A percentile compares a stretch with the other conserved stretches of the same genome.
These are phyloP conservation scores for Diabrotica undecimpunctata DNA, from an alignment of 1,140 invertebrate species.

Conservation along the genomic window DNA sequence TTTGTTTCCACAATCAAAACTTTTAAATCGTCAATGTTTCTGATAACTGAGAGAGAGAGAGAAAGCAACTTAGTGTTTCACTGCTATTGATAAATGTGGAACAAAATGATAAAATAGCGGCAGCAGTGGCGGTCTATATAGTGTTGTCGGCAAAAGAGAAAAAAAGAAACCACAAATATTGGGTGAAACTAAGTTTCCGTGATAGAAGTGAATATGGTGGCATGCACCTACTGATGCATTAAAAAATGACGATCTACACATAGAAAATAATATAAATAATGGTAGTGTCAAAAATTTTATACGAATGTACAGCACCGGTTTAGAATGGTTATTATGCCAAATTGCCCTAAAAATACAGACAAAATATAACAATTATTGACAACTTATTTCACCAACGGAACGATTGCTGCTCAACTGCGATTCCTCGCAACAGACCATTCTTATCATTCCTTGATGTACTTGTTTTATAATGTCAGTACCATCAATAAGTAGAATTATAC, in stretches of 20 bases:
- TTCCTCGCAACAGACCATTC: too few species aligned
- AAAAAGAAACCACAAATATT: neutral
- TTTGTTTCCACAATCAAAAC: neutral
- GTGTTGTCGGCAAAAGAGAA: neutral
- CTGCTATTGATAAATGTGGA: neutral
- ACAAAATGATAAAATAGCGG: neutral
- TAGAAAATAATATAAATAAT: neutral
- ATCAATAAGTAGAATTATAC: too few species aligned
- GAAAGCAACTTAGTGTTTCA: neutral
- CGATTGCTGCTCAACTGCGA: too few species aligned
- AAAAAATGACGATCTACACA: conserved; percentile 4
- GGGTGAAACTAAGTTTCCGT: conserved; percentile 4
- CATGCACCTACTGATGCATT: conserved; percentile 3
- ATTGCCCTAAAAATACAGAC: neutral
- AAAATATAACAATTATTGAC: neutral
- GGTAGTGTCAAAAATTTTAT: conserved; percentile 4
- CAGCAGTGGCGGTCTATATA: too few species aligned
- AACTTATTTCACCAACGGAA: conserved; percentile 1
- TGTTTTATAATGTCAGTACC: too few species aligned
- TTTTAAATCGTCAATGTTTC: neutral
- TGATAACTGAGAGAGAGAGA: conserved; percentile 1
- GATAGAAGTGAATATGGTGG: conserved; percentile 11
- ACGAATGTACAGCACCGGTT: neutral
- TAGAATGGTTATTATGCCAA: neutral
- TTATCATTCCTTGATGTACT: too few species aligned